Conservation (phyloP, 2,888 invertebrate species). For the Eupeodes latifasciatus region DNA sequence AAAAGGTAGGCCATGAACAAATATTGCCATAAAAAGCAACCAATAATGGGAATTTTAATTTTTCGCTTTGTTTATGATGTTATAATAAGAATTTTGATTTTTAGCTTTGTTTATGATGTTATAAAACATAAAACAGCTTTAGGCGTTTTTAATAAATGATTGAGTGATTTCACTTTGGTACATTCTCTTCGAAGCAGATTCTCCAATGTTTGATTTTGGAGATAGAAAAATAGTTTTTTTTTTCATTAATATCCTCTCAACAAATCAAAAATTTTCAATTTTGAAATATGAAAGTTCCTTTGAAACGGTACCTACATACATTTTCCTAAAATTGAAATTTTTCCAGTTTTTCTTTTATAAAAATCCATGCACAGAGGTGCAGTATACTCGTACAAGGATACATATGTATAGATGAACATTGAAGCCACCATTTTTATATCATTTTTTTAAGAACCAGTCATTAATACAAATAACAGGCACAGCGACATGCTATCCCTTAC, state of each 20-base stretch:
- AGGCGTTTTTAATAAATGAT: neutral
- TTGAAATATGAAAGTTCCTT: neutral
- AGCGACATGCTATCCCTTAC: slow-evolving; percentile 4
- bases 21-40: neutral
- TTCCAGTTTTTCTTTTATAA: neutral
- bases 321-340: neutral
- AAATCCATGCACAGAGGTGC: neutral
- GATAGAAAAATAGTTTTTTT: neutral
- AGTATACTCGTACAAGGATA: too few relatives aligned
- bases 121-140: neutral
- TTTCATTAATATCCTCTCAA: neutral
- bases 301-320: neutral
- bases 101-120: neutral
- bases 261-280: neutral
- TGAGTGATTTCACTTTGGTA: neutral
- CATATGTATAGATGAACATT: neutral
- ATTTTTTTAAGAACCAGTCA: slow-evolving; percentile 25
- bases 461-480: slow-evolving; percentile 60
- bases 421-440: neutral
- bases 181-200: neutral
- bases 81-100: too few relatives aligned
- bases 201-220: neutral
- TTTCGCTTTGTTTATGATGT: too few relatives aligned
- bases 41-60: neutral
- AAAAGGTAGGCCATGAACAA: neutral